Evolutionary conservation across 2,113 vertebrate genomes (phyloP), one percentile per base, ranked within the genome.

Genomic region (Hypomesus transpacificus): DNA sequence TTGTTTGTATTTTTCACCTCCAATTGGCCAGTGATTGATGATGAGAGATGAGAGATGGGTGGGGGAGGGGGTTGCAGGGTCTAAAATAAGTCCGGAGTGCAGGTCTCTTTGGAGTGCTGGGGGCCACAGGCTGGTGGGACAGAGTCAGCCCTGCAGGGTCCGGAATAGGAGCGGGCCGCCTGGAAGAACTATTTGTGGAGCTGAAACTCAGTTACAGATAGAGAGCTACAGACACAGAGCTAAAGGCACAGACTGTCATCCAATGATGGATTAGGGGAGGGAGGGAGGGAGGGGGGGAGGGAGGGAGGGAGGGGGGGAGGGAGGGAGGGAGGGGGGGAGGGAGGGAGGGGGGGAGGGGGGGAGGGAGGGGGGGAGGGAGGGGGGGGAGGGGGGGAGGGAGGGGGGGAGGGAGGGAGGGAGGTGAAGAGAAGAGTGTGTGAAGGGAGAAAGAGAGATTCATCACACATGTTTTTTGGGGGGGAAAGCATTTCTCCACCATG

Each of bases 181-280:
- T 80, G 72, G 82, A 84, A 26, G 74, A 72, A 82, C 91, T 94
- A 94, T 95, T 95, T 93, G 82, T 83, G 82, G 91, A 84, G 84
- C 83, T 90, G 85, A 92, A 85, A 91, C 91, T 78, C 87, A 90
- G 82, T 84, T 81, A 64, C 22, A 31, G 87, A 86, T 85, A 13
- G 39, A 46, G 39, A 46, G 39, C 39, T 46, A 46, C 39, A 46
- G 39, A 46, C 39, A 9, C 7, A 46, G 39, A 46, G 39, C 9
- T 46, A 46, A 46, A 46, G 4, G 39, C 39, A 85, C 84, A 82
- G 39, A 78, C 87, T 88, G 88, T 88, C 86, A 88, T 67, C 82
- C 70, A 66, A 85, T 89, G 89, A 92, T 89, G 87, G 89, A 89
- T 89, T 84, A 84, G 81, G 56, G 57, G 2, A 61, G 26, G 62